A percentile compares a stretch with the other conserved stretches of the same genome.
These are phyloP conservation scores for Drosophila melanica DNA, from an alignment of 1,140 invertebrate species.

Conservation along the genomic window DNA sequence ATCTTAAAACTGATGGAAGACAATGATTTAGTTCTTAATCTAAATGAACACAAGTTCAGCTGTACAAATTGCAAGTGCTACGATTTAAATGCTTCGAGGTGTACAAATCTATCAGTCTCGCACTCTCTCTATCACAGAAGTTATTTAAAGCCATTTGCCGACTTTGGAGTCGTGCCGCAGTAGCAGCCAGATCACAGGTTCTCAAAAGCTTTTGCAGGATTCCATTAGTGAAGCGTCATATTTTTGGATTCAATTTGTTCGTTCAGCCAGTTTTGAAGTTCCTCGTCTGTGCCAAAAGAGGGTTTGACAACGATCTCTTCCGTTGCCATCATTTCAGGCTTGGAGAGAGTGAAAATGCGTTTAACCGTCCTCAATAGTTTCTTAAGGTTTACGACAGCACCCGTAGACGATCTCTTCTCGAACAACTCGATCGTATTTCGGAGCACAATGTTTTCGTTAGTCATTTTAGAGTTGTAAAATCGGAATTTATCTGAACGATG, in stretches of 20 bases:
- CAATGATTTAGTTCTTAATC: slow-evolving; percentile 58
- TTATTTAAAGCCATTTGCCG: slow-evolving; percentile 64
- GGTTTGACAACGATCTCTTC: slow-evolving; percentile 11
- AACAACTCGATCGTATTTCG: slow-evolving; percentile 17
- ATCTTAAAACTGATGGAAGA: slow-evolving; percentile 70
- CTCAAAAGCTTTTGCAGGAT: slow-evolving; percentile 1
- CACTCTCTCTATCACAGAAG: slow-evolving; percentile 62
- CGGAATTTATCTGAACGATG: slow-evolving; percentile 34
- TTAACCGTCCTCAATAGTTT: slow-evolving; percentile 62
- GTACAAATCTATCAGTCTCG: slow-evolving; percentile 55
- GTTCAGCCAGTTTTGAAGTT: slow-evolving; percentile 74
- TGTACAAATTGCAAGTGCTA: slow-evolving; percentile 46
- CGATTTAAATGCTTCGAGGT: slow-evolving; percentile 24
- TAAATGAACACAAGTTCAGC: slow-evolving; percentile 35
- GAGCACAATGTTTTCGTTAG: slow-evolving; percentile 37
- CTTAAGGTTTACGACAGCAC: slow-evolving; percentile 57
- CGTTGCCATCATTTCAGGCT: slow-evolving; percentile 11
- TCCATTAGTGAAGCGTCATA: slow-evolving; percentile 15
- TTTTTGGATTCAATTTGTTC: slow-evolving; percentile 59
- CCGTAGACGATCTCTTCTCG: slow-evolving; percentile 54
- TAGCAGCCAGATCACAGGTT: slow-evolving; percentile 62
- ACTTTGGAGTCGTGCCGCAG: slow-evolving; percentile 20
- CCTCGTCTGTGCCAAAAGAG: slow-evolving; percentile 57
- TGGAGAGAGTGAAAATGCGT: slow-evolving; percentile 50
- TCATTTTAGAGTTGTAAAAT: slow-evolving; percentile 43